These are phyloP conservation scores for Tetragonula carbonaria DNA, from an alignment of 2,888 invertebrate species.

Conservation along the genomic window DNA sequence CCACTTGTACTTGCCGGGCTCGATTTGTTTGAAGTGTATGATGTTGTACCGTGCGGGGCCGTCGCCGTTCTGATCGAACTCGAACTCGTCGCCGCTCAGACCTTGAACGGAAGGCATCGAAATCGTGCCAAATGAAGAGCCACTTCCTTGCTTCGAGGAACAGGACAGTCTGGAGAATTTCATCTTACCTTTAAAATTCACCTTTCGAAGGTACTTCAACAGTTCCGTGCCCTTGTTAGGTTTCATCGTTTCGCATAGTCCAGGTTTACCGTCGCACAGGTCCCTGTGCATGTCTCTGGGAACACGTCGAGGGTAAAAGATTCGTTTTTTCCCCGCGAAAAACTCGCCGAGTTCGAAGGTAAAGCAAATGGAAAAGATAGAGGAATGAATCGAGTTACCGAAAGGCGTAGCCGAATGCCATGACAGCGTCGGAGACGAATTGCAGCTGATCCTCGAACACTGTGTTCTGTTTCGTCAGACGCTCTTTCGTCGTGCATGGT, in stretches of 20 bases:
- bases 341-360: no score
- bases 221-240: constrained; percentile 95
- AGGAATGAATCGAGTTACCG: constrained; percentile 85
- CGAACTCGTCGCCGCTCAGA: constrained; percentile 94
- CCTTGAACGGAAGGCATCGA: constrained; percentile 85
- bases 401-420: constrained; percentile 96
- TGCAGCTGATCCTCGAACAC: constrained; percentile 97
- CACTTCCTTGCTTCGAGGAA: no score
- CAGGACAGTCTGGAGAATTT: no score
- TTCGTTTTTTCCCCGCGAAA: no score
- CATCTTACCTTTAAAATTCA: constrained; percentile 92
- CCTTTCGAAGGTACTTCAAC: constrained; percentile 92
- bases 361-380: no score
- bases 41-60: constrained; percentile 98
- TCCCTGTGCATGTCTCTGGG: constrained; percentile 93
- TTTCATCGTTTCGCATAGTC: constrained; percentile 94
- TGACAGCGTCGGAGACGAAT: constrained; percentile 97
- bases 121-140: neutral
- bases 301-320: no score
- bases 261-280: constrained; percentile 90
- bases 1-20: constrained; percentile 91
- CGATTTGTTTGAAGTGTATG: constrained; percentile 95
- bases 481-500: constrained; percentile 91
- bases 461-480: constrained; percentile 90
- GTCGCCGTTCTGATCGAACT: constrained; percentile 95